Conservation (phyloP, 2,113 vertebrate genomes). For the Tachycineta bicolor region DNA sequence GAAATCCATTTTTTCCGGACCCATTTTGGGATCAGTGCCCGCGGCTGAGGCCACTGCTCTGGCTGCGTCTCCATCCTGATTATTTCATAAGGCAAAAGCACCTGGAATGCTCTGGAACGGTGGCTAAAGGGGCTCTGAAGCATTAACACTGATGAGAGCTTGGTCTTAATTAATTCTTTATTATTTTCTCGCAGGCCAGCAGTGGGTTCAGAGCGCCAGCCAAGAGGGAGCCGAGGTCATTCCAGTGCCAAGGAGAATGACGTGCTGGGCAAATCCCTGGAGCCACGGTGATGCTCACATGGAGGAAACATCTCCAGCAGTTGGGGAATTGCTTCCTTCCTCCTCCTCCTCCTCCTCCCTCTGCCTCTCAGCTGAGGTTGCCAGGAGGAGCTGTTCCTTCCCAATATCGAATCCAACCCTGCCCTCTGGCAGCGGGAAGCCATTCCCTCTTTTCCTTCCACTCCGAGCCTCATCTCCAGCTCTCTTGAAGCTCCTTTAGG, state of each 20-base stretch:
- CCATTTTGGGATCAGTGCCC: neutral
- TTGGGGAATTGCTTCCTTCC: neutral
- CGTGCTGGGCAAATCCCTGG: neutral
- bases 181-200: neutral
- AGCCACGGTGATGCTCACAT: neutral
- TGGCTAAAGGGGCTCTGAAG: constrained; percentile 14
- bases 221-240: neutral
- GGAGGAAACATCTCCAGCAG: neutral
- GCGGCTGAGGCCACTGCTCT: neutral
- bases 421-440: neutral
- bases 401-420: too few relatives aligned
- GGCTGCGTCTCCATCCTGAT: neutral
- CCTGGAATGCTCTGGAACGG: neutral
- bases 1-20: fast-evolving
- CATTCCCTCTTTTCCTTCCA: neutral
- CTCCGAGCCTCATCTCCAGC: neutral
- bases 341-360: neutral
- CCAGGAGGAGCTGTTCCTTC: neutral
- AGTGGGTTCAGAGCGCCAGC: neutral
- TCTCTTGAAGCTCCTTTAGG: fast-evolving
- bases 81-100: constrained; percentile 29
- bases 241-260: neutral
- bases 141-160: constrained; percentile 26
- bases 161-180: constrained; percentile 61
- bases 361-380: neutral